Conservation (phyloP, 2,113 vertebrate species). For the Carollia perspicillata region DNA sequence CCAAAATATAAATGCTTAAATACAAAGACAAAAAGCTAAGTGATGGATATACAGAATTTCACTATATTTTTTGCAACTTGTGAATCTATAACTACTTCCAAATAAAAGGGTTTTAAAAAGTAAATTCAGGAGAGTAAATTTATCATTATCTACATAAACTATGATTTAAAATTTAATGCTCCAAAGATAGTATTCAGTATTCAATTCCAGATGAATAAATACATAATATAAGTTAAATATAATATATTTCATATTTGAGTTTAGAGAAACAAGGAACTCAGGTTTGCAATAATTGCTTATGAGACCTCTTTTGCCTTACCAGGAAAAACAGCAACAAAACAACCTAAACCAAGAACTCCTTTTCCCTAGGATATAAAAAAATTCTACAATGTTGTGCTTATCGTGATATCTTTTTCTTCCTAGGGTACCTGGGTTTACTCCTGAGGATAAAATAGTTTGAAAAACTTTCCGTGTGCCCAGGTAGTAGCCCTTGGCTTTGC, state of each 20-base stretch:
- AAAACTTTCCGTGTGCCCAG: background rate
- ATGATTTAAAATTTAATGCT: background rate
- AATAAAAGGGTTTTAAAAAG: slow-evolving; percentile 9
- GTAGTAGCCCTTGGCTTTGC: background rate
- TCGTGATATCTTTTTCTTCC: background rate
- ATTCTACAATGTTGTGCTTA: background rate
- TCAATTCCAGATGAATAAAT: slow-evolving; percentile 35
- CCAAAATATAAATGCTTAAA: background rate
- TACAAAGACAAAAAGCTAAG: background rate
- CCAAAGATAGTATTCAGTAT: background rate
- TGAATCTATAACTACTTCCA: slow-evolving; percentile 29
- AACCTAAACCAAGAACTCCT: background rate
- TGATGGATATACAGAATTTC: background rate
- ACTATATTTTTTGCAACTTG: background rate
- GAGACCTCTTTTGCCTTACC: background rate
- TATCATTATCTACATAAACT: background rate
- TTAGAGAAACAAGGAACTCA: slow-evolving; percentile 27
- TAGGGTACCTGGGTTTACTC: background rate
- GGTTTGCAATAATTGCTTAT: background rate
- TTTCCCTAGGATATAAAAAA: background rate
- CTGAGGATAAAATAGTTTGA: background rate
- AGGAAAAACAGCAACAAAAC: background rate
- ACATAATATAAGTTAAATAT: background rate
- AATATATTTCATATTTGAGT: slow-evolving; percentile 24
- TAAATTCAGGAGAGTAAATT: slow-evolving; percentile 4